Conservation (phyloP, 2,797 vertebrate genomes). For the Artibeus lituratus region DNA sequence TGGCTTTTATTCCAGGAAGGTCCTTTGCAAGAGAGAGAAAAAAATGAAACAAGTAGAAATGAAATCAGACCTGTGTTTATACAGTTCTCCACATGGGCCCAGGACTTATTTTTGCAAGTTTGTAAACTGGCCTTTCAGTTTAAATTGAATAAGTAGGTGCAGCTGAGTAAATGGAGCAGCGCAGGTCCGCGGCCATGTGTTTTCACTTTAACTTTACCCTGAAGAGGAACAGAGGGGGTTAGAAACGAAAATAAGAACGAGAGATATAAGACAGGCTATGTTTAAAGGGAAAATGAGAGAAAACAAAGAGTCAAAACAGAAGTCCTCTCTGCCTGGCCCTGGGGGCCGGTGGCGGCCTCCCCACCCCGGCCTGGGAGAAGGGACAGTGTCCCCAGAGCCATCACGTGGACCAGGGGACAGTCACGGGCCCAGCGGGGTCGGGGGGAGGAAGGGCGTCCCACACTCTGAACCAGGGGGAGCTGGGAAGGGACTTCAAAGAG, state of each 20-base stretch:
- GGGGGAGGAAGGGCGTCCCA: background rate
- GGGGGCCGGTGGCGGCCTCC: background rate
- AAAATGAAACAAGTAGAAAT: conserved; percentile 64
- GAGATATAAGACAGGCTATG: conserved; percentile 48
- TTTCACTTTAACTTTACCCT: conserved; percentile 80
- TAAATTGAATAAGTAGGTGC: conserved; percentile 83
- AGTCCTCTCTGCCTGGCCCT: conserved; percentile 1
- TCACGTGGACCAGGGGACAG: no score
- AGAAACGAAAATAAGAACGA: conserved; percentile 70
- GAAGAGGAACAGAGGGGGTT: conserved; percentile 64
- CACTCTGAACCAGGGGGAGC: background rate
- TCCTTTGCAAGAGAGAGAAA: conserved; percentile 40
- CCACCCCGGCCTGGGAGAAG: background rate
- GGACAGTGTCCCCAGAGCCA: background rate
- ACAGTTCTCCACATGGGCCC: conserved; percentile 61
- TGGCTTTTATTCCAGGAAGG: conserved; percentile 50
- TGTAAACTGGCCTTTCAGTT: conserved; percentile 80
- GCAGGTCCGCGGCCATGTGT: conserved; percentile 64
- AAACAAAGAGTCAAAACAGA: conserved; percentile 60
- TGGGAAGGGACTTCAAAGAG: background rate
- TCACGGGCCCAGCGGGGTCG: background rate
- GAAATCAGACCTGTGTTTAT: conserved; percentile 80
- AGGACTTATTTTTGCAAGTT: conserved; percentile 82
- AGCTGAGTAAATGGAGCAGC: conserved; percentile 80
- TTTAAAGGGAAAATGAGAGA: conserved; percentile 65